phyloP scores from a whole-genome alignment of 2,113 vertebrate genomes.

The Gadus macrocephalus region DNA sequence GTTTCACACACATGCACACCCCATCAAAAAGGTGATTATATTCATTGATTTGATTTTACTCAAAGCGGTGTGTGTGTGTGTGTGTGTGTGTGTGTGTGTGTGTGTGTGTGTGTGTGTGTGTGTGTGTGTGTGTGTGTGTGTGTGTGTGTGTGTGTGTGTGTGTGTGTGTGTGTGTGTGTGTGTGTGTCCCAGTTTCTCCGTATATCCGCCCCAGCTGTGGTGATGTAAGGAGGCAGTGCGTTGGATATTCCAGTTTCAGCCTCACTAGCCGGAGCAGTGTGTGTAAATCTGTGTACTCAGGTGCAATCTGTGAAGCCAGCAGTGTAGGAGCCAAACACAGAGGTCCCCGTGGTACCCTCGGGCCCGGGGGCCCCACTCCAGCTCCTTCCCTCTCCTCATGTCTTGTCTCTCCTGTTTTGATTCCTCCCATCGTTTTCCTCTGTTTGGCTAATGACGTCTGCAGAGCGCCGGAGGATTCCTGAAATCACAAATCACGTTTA shows the following conservation, averaged over 20 bases:
- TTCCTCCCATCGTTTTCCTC: not conserved
- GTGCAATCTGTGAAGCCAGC: constrained; percentile 72
- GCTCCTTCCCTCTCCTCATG: constrained; percentile 6
- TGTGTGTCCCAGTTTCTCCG: constrained; percentile 31
- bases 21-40: too few relatives aligned
- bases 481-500: too few relatives aligned
- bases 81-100: constrained; percentile 5
- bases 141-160: not conserved
- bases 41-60: too few relatives aligned
- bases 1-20: too few relatives aligned
- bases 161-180: not conserved
- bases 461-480: too few relatives aligned
- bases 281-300: constrained; percentile 78
- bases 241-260: constrained; percentile 64
- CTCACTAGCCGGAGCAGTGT: constrained; percentile 53
- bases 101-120: constrained; percentile 6
- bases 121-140: not conserved
- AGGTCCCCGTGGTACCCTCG: constrained; percentile 44
- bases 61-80: not conserved
- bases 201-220: constrained; percentile 75
- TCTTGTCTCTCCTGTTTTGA: constrained; percentile 1
- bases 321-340: constrained; percentile 51
- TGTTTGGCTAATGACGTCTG: not conserved
- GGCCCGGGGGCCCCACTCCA: constrained; percentile 24
- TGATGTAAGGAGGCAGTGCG: constrained; percentile 72